Conservation (phyloP, 2,888 invertebrate species). For the Peribatodes rhomboidaria region DNA sequence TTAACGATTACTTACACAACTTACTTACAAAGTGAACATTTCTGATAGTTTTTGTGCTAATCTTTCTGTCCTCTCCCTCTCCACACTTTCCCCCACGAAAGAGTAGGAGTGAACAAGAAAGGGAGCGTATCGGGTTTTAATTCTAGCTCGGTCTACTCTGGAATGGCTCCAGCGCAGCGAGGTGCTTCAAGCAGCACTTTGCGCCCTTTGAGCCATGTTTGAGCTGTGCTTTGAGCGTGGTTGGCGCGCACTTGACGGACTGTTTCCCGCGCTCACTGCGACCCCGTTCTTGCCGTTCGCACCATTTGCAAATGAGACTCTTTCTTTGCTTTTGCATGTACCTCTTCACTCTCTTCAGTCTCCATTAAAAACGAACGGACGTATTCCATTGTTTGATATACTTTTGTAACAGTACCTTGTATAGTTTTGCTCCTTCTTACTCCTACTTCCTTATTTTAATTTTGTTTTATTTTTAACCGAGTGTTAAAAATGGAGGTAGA, state of each 20-base stretch:
- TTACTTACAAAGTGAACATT: too few relatives aligned
- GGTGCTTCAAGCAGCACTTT: slow-evolving; percentile 4
- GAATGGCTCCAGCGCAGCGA: too few relatives aligned
- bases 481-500: too few relatives aligned
- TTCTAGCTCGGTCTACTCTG: neutral
- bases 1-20: too few relatives aligned
- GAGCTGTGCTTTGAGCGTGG: slow-evolving; percentile 3
- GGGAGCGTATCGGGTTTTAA: neutral
- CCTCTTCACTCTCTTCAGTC: neutral
- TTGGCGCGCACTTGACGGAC: slow-evolving; percentile 2
- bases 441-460: too few relatives aligned
- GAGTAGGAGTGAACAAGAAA: too few relatives aligned
- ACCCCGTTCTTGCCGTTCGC: slow-evolving; percentile 34
- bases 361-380: neutral
- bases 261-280: slow-evolving; percentile 34
- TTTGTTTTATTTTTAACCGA: too few relatives aligned
- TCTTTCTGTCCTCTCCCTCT: too few relatives aligned
- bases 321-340: neutral
- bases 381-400: neutral
- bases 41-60: too few relatives aligned
- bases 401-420: too few relatives aligned
- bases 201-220: neutral
- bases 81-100: too few relatives aligned
- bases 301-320: slow-evolving; percentile 37
- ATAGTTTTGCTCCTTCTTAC: too few relatives aligned